Evolutionary conservation across 2,797 vertebrate species (phyloP).

Genomic region (Borostomias antarcticus): DNA sequence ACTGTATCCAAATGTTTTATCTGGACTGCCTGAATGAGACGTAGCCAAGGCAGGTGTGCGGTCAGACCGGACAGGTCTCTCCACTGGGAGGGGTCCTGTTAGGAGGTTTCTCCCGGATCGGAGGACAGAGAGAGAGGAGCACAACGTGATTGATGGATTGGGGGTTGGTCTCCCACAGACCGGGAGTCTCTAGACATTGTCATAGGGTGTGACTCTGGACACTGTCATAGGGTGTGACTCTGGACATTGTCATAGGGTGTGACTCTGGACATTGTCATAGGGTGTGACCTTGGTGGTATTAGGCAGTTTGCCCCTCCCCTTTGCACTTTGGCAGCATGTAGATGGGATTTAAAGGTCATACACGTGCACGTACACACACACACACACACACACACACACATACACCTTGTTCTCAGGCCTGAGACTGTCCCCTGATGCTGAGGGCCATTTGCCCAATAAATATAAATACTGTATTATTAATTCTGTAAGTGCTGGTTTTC

Average conservation of each 20-base stretch:
- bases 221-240: too few species aligned
- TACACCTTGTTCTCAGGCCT: background rate
- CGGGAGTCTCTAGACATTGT: conserved; percentile 9
- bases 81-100: conserved; percentile 56
- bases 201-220: conserved; percentile 28
- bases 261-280: too few species aligned
- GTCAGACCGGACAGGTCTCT: too few species aligned
- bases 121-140: background rate
- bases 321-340: conserved; percentile 57
- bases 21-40: too few species aligned
- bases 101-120: conserved; percentile 11
- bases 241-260: too few species aligned
- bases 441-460: too few species aligned
- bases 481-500: too few species aligned
- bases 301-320: conserved; percentile 41
- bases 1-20: too few species aligned
- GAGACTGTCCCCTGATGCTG: conserved; percentile 39
- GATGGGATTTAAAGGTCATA: conserved; percentile 74
- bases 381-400: conserved; percentile 5
- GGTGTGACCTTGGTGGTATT: conserved; percentile 3
- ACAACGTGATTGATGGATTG: background rate
- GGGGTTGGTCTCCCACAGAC: conserved; percentile 22
- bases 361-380: conserved; percentile 15
- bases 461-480: too few species aligned
- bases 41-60: too few species aligned